Base-by-base conservation (phyloP, 2,113 vertebrate species). In the Fregetta grallaria region DNA sequence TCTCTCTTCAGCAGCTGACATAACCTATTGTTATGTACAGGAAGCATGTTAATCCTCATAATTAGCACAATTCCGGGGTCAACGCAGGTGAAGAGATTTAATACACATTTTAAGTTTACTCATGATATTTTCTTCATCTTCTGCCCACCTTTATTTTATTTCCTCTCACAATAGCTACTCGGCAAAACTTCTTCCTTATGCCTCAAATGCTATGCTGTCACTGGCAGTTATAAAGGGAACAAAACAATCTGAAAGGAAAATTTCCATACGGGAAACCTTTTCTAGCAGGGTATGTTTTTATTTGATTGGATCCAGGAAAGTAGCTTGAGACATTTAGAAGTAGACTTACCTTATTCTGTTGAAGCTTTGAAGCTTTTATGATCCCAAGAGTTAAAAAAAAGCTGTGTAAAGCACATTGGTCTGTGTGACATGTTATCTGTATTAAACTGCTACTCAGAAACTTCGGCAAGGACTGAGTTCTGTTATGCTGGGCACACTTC, bases 1-100 rank as follows among this genome's bases (percentile, higher is more conserved):
- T 86, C 71, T 90, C 68, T 73, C 79, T 84, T 82, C 82, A 94
- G 67, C 89, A 96, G 89, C 62, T 90, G 94, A 91, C 59, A 30
- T 56, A 86, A 81, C 53, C 73, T 85, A 70, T 94, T 95, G 91
- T 95, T 96, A 76, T n/a, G 23, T 50, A 63, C 77, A 88, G 93
- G 84, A 97, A 91, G 58, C 70, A 59, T 93, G 87, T 62, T 97
- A 97, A 96, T 97, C 68, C 84, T 91, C 87, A 86, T 94, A 95
- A 97, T 96, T 96, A 97, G 36, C 86, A 88, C 59, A 78, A 62
- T 96, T 92, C 91, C 86, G 53, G 27, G 82, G 77, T 95, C 95
- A 94, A 13, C 42, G 36, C 47, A 74, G 92, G 91, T 82, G 62
- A 97, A 90, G 70, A 94, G 66, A 30, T 79, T 90, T 86, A 32